A percentile compares a stretch with the other conserved stretches of the same genome.
These are phyloP conservation scores for Odontophorus gujanensis DNA, from an alignment of 2,113 vertebrate genomes.

Conservation along the genomic window DNA sequence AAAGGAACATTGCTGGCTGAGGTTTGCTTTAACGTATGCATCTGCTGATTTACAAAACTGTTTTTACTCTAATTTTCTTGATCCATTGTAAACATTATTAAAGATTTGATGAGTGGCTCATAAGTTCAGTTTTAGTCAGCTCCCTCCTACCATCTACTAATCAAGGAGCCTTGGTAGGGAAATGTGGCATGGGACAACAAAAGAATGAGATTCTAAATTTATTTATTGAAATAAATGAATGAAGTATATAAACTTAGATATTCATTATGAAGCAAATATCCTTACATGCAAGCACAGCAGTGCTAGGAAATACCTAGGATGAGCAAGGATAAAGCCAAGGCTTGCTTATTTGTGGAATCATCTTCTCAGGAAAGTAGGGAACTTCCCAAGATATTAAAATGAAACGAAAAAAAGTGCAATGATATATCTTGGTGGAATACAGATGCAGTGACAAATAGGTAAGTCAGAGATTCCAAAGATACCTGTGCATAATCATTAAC, in stretches of 20 bases:
- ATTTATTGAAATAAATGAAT: neutral
- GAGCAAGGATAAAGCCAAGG: neutral
- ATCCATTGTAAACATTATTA: neutral
- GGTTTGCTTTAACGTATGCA: neutral
- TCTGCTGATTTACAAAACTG: neutral
- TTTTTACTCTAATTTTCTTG: neutral
- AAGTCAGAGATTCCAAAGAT: slow-evolving; percentile 10
- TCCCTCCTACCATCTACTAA: neutral
- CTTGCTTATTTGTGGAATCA: neutral
- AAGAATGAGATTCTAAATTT: neutral
- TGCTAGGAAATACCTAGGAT: neutral
- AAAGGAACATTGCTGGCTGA: neutral
- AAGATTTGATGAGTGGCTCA: neutral
- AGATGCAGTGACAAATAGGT: neutral
- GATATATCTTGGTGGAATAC: neutral
- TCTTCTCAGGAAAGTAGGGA: neutral
- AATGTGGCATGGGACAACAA: neutral
- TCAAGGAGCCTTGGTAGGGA: neutral
- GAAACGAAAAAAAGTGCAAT: neutral
- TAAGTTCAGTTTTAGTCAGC: neutral
- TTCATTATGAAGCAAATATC: neutral
- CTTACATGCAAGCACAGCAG: neutral
- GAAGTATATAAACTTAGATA: neutral
- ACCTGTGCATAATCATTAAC: neutral
- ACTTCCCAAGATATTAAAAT: neutral